Base-by-base conservation (phyloP, 1,140 invertebrate species). In the Bombus breviceps region DNA sequence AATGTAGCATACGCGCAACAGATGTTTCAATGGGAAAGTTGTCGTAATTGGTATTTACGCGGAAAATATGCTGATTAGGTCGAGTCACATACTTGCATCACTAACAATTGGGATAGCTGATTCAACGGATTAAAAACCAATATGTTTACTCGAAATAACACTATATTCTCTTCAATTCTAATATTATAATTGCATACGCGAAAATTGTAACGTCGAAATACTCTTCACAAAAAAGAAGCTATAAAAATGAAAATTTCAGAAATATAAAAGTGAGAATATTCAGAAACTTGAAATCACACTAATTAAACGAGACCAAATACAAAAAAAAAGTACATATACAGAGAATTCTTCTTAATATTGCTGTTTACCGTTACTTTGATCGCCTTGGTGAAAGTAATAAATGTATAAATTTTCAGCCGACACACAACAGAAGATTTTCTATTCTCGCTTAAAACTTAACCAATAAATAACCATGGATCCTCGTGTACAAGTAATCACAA, bases 341-440 rank as follows among this genome's bases (percentile, higher is more conserved):
- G 8, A 32, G 57, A 80, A 85, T 64, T 85, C 28, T 69, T 71
- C 37, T 80, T 43, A 80, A 85, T 84, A 84, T 84, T 22, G 18
- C 1, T 66, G 68, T 80, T 39, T 72, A 85, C 68, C 57, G 77
- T 85, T 85, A 80, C n/a, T 57, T 78, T 3, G 34, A 57, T 69
- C 22, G n/a, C 10, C 10, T 57, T 18, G 41, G 68, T 80, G 68
- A 85, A 80, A 85, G 83, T 85, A n/a, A n/a, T n/a, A 71, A 32
- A 78, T 62, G 68, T 47, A n/a, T 59, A 57, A 71, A 85, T 80
- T 80, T 80, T 64, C 68, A 80, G 41, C 39, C 4, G n/a, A 28
- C 4, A 8, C 32, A 47, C 39, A 47, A 47, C 28, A 37, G 25
- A 59, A 79, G 66, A 41, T 59, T 32, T 22, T 39, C 8, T 66